Evolutionary conservation across 2,888 invertebrate genomes (phyloP).

Genomic region (Diarsia dahlii): DNA sequence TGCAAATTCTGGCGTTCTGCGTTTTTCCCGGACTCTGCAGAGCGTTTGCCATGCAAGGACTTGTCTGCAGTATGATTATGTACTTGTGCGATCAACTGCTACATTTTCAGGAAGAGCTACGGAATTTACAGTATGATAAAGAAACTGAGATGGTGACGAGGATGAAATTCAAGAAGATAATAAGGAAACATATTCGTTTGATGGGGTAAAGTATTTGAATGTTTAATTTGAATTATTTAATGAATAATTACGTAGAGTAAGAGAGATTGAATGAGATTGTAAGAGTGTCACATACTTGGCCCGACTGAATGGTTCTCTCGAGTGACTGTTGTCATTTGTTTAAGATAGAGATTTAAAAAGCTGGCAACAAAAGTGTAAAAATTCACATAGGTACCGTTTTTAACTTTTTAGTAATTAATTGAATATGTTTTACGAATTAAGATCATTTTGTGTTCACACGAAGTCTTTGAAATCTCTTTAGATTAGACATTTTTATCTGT

Average conservation of each 20-base stretch:
- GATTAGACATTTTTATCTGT: too few relatives aligned
- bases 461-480: too few relatives aligned
- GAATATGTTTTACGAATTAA: too few relatives aligned
- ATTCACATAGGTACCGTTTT: neutral
- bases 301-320: neutral
- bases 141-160: constrained; percentile 69
- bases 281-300: neutral
- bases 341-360: neutral
- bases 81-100: constrained; percentile 84
- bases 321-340: neutral
- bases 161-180: constrained; percentile 74
- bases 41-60: constrained; percentile 81
- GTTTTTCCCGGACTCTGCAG: constrained; percentile 77
- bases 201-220: constrained; percentile 74
- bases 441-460: too few relatives aligned
- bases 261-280: neutral
- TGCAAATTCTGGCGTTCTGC: constrained; percentile 72
- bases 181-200: constrained; percentile 82
- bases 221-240: neutral
- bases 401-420: too few relatives aligned
- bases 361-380: neutral
- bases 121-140: constrained; percentile 69
- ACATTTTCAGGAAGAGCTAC: constrained; percentile 75
- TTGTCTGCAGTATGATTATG: constrained; percentile 82
- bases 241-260: neutral